A percentile compares a stretch with the other conserved stretches of the same genome.
Evolutionary conservation across 2,888 invertebrate species (phyloP).

Genomic region (Tortrix viridana): DNA sequence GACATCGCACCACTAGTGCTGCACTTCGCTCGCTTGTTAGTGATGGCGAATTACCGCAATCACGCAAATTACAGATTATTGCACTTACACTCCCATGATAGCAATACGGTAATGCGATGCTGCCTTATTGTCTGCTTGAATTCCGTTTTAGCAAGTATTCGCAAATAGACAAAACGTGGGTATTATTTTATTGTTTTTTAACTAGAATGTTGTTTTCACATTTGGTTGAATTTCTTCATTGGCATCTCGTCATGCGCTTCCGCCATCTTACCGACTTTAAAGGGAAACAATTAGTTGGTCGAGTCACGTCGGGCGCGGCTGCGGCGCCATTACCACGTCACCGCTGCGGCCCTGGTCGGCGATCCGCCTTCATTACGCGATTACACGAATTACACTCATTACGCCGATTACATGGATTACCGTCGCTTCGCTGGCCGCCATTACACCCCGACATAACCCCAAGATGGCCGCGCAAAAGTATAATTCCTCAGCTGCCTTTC

Average conservation of each 20-base stretch:
- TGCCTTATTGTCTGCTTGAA: constrained; percentile 16
- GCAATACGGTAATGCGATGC: constrained; percentile 21
- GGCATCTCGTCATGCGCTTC: constrained; percentile 9
- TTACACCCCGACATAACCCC: constrained; percentile 39
- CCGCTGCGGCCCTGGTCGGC: constrained; percentile 42
- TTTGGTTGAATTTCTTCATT: not conserved
- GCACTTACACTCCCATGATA: constrained; percentile 31
- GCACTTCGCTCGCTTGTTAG: constrained; percentile 5
- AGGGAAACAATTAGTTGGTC: constrained; percentile 28
- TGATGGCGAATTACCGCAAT: constrained; percentile 49
- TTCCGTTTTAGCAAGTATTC: not conserved
- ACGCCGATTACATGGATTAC: constrained; percentile 48
- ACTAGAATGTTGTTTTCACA: not conserved
- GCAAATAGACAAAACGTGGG: not conserved
- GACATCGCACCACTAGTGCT: constrained; percentile 2
- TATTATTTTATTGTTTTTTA: no score
- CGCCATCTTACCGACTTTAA: constrained; percentile 13
- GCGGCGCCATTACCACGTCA: constrained; percentile 49
- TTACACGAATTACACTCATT: constrained; percentile 50
- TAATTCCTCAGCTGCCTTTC: constrained; percentile 15
- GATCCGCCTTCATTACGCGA: constrained; percentile 42
- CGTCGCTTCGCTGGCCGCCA: constrained; percentile 42
- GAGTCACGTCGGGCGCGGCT: constrained; percentile 26
- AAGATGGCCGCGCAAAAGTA: constrained; percentile 35
- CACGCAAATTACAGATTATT: constrained; percentile 50